Base-by-base conservation (phyloP, 2,113 vertebrate genomes). In the Dromas ardeola region DNA sequence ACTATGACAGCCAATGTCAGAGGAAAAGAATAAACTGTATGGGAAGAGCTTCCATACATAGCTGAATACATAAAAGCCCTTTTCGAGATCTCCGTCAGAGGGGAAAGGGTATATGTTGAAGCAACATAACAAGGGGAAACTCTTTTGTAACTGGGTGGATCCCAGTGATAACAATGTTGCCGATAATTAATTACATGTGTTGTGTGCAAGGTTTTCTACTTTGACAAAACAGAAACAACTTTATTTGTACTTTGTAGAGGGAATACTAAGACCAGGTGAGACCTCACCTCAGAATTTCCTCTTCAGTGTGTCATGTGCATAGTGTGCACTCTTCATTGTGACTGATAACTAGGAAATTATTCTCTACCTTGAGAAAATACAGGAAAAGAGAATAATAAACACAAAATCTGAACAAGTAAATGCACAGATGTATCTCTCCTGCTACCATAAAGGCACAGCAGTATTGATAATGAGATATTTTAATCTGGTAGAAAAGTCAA, bases 171-270 rank as follows among this genome's bases (percentile, higher is more conserved):
- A 80, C 11, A 59, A 34, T 16, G 20, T 36, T 53, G 55, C 14
- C 62, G 59, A 72, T 81, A 93, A 92, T 90, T 94, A 95, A 93
- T 96, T 95, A 34, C 43, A 67, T 13, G 10, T 43, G 17, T 78
- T 79, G 4, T 55, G 13, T 69, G 62, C n/a, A 79, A 10, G 38
- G 12, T 53, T 96, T 90, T 69, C 58, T 45, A 74, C 63, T 81
- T 55, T 88, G 49, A 89, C 40, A 72, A 91, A 36, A 71, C 6
- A 81, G 38, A n/a, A 79, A 38, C 13, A 58, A 59, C 8, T 80
- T 50, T 69, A 38, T 82, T 87, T 86, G 21, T 45, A 67, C 10
- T 71, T 95, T 81, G 23, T 55, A 81, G 25, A 78, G 52, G 50
- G 58, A 80, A 93, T 71, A 80, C n/a, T 55, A 93, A 71, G 32